phyloP scores from a whole-genome alignment of 1,140 invertebrate genomes.

The Parasteatoda tepidariorum region DNA sequence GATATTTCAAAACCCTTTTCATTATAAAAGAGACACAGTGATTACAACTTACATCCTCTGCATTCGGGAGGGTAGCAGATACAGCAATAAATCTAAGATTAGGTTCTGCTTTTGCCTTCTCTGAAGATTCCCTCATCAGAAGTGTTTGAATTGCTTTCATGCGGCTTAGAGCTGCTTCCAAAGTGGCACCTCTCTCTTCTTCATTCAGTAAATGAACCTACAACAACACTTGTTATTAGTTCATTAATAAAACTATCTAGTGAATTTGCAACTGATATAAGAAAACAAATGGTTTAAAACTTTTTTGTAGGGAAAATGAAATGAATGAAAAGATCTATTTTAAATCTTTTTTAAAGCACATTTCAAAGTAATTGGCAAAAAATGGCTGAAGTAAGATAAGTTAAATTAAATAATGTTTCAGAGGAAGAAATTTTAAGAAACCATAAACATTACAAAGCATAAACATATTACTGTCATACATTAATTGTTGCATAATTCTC shows the following conservation, averaged over 20 bases:
- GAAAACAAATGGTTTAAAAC: background rate
- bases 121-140: conserved; percentile 32
- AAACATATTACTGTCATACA: too few species aligned
- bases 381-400: background rate
- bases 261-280: background rate
- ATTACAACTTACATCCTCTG: conserved; percentile 73
- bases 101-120: background rate
- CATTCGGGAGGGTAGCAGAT: conserved; percentile 83
- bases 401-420: background rate
- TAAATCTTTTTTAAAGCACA: background rate
- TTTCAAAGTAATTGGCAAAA: background rate
- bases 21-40: too few species aligned
- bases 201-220: conserved; percentile 61
- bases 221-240: too few species aligned
- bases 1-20: too few species aligned
- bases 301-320: background rate
- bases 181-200: conserved; percentile 77
- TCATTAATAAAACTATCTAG: too few species aligned
- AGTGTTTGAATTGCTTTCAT: conserved; percentile 72
- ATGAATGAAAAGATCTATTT: background rate
- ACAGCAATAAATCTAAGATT: conserved; percentile 79
- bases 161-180: conserved; percentile 83
- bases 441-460: too few species aligned
- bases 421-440: too few species aligned
- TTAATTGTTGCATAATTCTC: too few species aligned